Base-by-base conservation (phyloP, 2,888 invertebrate genomes). In the Polydrusus cervinus region DNA sequence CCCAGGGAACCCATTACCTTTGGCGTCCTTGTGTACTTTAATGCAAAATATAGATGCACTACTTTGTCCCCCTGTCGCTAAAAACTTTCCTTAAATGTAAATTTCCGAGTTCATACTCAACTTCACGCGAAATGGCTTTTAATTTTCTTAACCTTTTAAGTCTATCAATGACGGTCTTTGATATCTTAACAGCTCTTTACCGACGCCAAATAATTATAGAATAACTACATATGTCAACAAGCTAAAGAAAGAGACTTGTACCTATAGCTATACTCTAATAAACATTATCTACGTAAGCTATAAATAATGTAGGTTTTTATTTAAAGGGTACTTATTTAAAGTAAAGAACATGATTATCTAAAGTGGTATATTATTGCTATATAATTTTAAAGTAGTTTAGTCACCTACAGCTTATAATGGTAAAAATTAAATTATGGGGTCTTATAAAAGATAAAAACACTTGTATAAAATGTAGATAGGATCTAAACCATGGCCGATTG, bases 361-460 rank as follows among this genome's bases (percentile, higher is more conserved):
- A 74, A 74, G 62, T 67, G 68, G 65, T 57, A 40, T 73, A 73
- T 51, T 73, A 66, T 67, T 61, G 53, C 65, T 16, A 10, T 69
- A 47, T 70, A 70, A 74, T 74, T 74, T 74, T 69, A 70, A 64
- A 74, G 74, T 70, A 74, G 70, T 74, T 74, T 70, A 55, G 60
- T 57, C 74, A 70, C 74, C 60, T 74, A 68, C 47, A 69, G 64
- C 25, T 34, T 49, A 45, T 68, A 64, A 62, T 62, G 18, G 38
- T 62, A 74, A 74, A 70, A 74, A 74, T 70, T 70, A 65, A 65
- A 74, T 74, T 74, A 65, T 47, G 25, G 65, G 14, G 40, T 65
- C 53, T 53, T 71, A 53, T 62, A 69, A 38, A 38, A 66, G 70
- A 65, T 70, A 74, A 70, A 61, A 70, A 74, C 60, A 74, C 60